These are phyloP conservation scores for Melitaea cinxia DNA, from an alignment of 1,140 invertebrate species.

Conservation along the genomic window DNA sequence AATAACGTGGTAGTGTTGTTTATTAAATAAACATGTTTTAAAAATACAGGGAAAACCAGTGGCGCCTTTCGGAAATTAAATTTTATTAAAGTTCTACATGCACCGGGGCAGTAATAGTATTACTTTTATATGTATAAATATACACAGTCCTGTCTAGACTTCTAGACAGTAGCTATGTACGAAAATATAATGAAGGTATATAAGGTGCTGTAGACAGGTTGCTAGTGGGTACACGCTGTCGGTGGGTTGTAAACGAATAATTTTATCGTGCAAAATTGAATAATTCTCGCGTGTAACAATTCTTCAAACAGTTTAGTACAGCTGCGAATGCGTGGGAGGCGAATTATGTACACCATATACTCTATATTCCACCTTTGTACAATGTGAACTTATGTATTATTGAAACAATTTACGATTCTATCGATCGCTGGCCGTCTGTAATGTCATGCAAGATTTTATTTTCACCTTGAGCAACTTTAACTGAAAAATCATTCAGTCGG, in stretches of 20 bases:
- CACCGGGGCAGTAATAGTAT: conserved; percentile 17
- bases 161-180: conserved; percentile 39
- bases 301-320: conserved; percentile 35
- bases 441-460: conserved; percentile 66
- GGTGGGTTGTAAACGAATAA: conserved; percentile 31
- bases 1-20: neutral
- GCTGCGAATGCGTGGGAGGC: conserved; percentile 46
- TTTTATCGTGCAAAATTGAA: conserved; percentile 34
- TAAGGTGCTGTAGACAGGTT: conserved; percentile 28
- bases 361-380: conserved; percentile 49
- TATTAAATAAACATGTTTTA: neutral
- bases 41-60: neutral
- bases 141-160: conserved; percentile 44
- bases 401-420: conserved; percentile 75
- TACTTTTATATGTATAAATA: conserved; percentile 20
- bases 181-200: conserved; percentile 36
- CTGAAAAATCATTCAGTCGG: conserved; percentile 50
- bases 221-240: conserved; percentile 22
- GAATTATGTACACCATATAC: conserved; percentile 40
- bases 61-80: conserved; percentile 8
- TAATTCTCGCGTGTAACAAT: conserved; percentile 33
- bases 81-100: conserved; percentile 16
- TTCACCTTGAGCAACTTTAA: conserved; percentile 71
- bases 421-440: conserved; percentile 58
- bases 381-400: conserved; percentile 58